These are phyloP conservation scores for Fabriciana adippe DNA, from an alignment of 2,888 invertebrate species.

Conservation along the genomic window DNA sequence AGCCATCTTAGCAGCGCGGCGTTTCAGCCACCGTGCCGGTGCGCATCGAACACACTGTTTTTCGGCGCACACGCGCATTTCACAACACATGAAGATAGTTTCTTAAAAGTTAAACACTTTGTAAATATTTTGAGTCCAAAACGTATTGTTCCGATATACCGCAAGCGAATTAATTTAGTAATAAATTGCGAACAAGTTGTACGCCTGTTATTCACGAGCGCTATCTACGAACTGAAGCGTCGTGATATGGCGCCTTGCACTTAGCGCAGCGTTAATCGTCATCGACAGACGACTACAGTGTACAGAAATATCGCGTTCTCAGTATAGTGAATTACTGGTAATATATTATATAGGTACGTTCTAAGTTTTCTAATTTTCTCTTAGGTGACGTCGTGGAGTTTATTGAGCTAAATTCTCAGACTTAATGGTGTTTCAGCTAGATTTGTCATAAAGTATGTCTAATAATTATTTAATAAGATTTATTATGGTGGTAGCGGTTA, in stretches of 20 bases:
- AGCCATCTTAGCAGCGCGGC: constrained; percentile 66
- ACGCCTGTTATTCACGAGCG: constrained; percentile 64
- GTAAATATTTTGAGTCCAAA: constrained; percentile 22
- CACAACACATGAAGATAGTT: constrained; percentile 50
- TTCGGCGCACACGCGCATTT: constrained; percentile 77
- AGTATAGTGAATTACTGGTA: constrained; percentile 56
- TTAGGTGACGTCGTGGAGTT: constrained; percentile 17
- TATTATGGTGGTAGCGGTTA: constrained; percentile 18
- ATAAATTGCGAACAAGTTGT: constrained; percentile 34
- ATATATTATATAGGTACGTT: constrained; percentile 44
- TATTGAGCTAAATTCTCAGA: not conserved
- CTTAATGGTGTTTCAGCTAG: not conserved
- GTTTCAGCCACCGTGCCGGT: constrained; percentile 67
- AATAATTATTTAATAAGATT: constrained; percentile 4
- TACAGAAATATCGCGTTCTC: constrained; percentile 62
- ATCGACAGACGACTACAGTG: constrained; percentile 43
- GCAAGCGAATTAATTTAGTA: not conserved
- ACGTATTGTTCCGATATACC: not conserved
- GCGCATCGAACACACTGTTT: constrained; percentile 67
- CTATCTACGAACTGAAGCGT: constrained; percentile 67
- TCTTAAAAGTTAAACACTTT: constrained; percentile 38
- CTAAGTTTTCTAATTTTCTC: constrained; percentile 49
- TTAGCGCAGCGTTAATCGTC: constrained; percentile 48
- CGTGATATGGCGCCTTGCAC: constrained; percentile 44
- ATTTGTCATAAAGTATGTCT: not conserved